phyloP scores from a whole-genome alignment of 1,140 invertebrate genomes.

The Wasmannia auropunctata region DNA sequence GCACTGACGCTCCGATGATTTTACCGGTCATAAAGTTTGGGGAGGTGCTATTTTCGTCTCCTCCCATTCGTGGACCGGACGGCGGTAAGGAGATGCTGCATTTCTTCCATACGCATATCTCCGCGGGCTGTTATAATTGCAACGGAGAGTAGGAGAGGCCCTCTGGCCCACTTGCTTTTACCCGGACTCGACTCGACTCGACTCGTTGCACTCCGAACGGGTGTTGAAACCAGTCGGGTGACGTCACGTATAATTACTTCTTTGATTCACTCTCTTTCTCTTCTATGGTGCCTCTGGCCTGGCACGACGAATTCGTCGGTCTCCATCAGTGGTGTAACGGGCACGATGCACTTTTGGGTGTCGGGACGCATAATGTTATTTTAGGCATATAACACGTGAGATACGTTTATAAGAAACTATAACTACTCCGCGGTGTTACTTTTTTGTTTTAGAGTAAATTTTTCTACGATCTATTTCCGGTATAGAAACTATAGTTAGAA shows the following conservation, averaged over 20 bases:
- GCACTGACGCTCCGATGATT: slow-evolving; percentile 64
- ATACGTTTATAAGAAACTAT: neutral
- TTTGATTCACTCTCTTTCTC: slow-evolving; percentile 77
- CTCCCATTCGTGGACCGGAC: neutral
- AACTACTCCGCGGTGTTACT: neutral
- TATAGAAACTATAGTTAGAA: neutral
- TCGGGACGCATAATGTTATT: too few relatives aligned
- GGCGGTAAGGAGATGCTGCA: neutral
- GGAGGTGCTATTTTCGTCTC: slow-evolving; percentile 64
- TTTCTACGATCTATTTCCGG: neutral
- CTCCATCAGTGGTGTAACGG: slow-evolving; percentile 55
- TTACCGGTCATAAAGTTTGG: slow-evolving; percentile 67
- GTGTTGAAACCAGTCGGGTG: slow-evolving; percentile 81
- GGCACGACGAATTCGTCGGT: slow-evolving; percentile 43
- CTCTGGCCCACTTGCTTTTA: slow-evolving; percentile 72
- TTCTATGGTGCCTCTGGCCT: neutral
- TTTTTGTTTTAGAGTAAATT: neutral
- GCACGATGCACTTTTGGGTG: neutral
- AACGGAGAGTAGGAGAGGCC: neutral
- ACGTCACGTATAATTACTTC: slow-evolving; percentile 84
- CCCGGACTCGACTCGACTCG: slow-evolving; percentile 62
- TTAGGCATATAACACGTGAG: neutral
- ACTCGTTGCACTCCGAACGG: slow-evolving; percentile 61
- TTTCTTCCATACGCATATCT: slow-evolving; percentile 72
- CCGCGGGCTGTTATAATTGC: slow-evolving; percentile 28